Base-by-base conservation (phyloP, 2,113 vertebrate species). In the Platycercus adscitus region DNA sequence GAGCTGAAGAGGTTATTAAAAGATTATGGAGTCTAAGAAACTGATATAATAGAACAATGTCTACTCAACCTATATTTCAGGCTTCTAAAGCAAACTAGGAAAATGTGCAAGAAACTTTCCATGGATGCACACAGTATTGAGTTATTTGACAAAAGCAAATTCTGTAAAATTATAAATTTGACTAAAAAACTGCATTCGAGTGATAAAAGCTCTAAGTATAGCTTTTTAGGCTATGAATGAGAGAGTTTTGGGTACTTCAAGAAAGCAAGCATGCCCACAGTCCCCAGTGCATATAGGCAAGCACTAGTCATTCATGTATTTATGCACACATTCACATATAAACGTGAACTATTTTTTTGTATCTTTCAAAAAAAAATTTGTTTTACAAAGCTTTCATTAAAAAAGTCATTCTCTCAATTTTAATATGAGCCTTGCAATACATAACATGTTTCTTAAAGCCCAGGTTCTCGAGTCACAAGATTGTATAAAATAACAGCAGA, bases 1-100 rank as follows among this genome's bases (percentile, higher is more conserved):
- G 56, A 91, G 33, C 11, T 73, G 76, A 96, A 91, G 84, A 93
- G 29, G n/a, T 80, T 97, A 80, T 95, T 95, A 95, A 93, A 96
- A 93, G 88, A 92, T 95, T 94, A 94, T n/a, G 56, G 72, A 81
- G 15, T 44, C n/a, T 76, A 81, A 81, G 39, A 68, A 94, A 81
- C 17, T 84, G 93, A 92, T 92, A 77, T 39, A 86, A 50, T 41
- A 91, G 71, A 92, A 86, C 75, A 93, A 80, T 71, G 53, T 58
- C 56, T 81, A 70, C 56, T 81, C 33, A 87, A 81, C 28, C 46
- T 84, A 44, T 83, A 93, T 93, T 86, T 94, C 84, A 76, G 39
- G 70, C 65, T 93, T 91, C 46, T 84, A 94, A 90, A 87, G 35
- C 41, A 69, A 89, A 37, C 23, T 35, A 43, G n/a, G 43, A 75